Evolutionary conservation across 2,113 vertebrate genomes (phyloP).

Genomic region (Caranx melampygus): DNA sequence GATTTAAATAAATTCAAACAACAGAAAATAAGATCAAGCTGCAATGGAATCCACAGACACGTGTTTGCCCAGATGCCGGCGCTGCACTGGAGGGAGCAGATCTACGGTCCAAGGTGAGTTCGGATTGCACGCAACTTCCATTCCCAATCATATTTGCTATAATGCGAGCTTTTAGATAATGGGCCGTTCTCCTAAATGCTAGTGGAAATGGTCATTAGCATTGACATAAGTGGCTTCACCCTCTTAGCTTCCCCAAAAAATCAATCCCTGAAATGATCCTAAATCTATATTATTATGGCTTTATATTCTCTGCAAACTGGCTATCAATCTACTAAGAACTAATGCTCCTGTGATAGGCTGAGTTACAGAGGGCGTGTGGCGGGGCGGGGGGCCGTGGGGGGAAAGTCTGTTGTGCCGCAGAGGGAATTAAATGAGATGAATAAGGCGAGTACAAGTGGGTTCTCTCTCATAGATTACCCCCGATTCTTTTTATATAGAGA

Average conservation of each 20-base stretch:
- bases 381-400: constrained; percentile 16
- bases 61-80: constrained; percentile 58
- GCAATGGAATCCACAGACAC: constrained; percentile 74
- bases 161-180: constrained; percentile 84
- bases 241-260: constrained; percentile 84
- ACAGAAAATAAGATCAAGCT: constrained; percentile 78
- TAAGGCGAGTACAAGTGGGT: constrained; percentile 30
- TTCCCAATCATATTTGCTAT: constrained; percentile 83
- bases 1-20: constrained; percentile 81
- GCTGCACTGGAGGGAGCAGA: constrained; percentile 57
- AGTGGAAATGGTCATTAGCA: constrained; percentile 84
- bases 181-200: constrained; percentile 80
- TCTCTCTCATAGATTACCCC: constrained; percentile 37
- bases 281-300: constrained; percentile 83
- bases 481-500: constrained; percentile 40
- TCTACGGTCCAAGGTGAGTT: constrained; percentile 74
- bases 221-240: constrained; percentile 85
- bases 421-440: constrained; percentile 55
- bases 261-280: constrained; percentile 83
- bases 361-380: constrained; percentile 20
- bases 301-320: constrained; percentile 80
- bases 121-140: constrained; percentile 79
- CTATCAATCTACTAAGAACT: constrained; percentile 79
- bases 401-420: constrained; percentile 39
- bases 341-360: constrained; percentile 68